Percentiles rank a stretch among this genome's conserved stretches.
phyloP scores from a whole-genome alignment of 2,888 invertebrate species.

The Stenchaetothrips biformis region DNA sequence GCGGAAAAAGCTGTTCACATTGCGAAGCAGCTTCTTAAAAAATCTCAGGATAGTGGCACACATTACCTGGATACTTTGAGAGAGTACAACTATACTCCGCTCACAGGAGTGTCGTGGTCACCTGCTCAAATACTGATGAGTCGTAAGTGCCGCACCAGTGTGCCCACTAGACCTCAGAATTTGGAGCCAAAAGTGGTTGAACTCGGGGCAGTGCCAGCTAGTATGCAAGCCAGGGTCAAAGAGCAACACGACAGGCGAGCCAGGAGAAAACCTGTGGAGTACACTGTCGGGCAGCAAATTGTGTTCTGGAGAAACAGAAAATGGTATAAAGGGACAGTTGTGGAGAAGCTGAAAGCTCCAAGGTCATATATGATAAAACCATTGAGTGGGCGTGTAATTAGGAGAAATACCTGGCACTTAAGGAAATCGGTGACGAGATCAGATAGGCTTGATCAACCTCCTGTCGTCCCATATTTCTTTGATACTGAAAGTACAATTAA shows the following conservation, averaged over 20 bases:
- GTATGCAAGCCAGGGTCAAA: background rate
- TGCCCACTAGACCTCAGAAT: background rate
- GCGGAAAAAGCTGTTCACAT: conserved; percentile 4
- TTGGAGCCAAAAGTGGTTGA: background rate
- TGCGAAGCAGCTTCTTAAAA: background rate
- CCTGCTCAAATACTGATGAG: background rate
- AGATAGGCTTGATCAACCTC: background rate
- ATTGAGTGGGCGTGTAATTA: background rate
- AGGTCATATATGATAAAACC: background rate
- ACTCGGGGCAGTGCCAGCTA: background rate
- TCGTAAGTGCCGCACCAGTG: background rate
- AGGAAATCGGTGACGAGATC: background rate
- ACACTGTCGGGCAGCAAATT: background rate
- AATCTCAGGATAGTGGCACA: background rate
- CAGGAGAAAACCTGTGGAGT: background rate
- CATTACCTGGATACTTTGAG: background rate
- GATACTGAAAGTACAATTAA: background rate
- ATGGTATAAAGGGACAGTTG: conserved; percentile 6
- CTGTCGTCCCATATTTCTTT: background rate
- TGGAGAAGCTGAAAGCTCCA: background rate
- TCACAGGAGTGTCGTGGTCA: background rate
- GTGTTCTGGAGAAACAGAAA: conserved; percentile 4
- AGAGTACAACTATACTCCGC: background rate
- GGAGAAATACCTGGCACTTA: background rate
- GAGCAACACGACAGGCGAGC: background rate